These are phyloP conservation scores for Tenualosa ilisha DNA, from an alignment of 2,797 vertebrate species.

Conservation along the genomic window DNA sequence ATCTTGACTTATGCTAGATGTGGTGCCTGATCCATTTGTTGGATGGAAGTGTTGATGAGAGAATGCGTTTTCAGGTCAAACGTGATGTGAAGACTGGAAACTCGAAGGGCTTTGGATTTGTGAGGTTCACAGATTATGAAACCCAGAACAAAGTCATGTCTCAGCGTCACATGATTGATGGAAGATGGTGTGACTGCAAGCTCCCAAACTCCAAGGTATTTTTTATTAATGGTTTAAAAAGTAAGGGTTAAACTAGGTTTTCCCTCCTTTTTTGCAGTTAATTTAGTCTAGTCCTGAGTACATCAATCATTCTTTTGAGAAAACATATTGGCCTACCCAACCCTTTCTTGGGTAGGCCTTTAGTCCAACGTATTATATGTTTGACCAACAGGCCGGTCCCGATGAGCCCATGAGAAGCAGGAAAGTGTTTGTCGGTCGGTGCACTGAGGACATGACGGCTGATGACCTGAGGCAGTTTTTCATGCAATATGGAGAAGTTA, in stretches of 20 bases:
- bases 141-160: constrained; percentile 96
- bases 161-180: constrained; percentile 98
- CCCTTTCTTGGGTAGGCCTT: constrained; percentile 7
- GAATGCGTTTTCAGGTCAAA: constrained; percentile 81
- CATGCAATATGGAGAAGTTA: constrained; percentile 96
- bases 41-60: neutral
- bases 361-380: constrained; percentile 21
- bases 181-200: constrained; percentile 98
- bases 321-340: constrained; percentile 22
- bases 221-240: neutral
- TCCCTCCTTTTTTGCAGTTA: neutral
- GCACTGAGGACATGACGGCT: constrained; percentile 94
- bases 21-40: neutral
- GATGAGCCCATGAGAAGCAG: constrained; percentile 94
- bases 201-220: constrained; percentile 94
- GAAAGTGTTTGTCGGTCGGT: constrained; percentile 98
- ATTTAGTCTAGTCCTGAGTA: neutral
- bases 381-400: constrained; percentile 78
- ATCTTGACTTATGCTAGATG: neutral
- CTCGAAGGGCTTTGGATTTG: constrained; percentile 97
- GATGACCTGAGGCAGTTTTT: constrained; percentile 96
- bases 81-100: constrained; percentile 96
- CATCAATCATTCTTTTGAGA: neutral
- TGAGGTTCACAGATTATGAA: constrained; percentile 96
- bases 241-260: neutral